Percentiles rank a stretch among this genome's conserved stretches.
phyloP scores from a whole-genome alignment of 2,888 invertebrate species.

The Ochropacha duplaris region DNA sequence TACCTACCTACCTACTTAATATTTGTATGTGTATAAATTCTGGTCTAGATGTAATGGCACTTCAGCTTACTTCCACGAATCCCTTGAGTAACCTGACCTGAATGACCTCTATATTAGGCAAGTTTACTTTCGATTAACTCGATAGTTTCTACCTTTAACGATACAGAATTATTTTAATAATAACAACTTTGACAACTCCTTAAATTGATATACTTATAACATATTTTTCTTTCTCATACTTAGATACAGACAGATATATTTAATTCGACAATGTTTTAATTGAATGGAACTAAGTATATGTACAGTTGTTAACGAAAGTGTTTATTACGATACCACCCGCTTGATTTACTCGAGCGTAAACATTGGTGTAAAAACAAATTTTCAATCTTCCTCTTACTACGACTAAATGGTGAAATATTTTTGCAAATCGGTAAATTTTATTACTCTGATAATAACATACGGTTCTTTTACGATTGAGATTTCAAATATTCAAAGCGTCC shows the following conservation, averaged over 20 bases:
- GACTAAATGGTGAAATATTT: constrained; percentile 27
- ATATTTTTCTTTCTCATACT: background rate
- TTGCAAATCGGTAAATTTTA: constrained; percentile 25
- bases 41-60: background rate
- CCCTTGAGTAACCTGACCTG: background rate
- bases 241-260: background rate
- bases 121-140: background rate
- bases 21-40: background rate
- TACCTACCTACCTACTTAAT: constrained; percentile 25
- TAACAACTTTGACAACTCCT: too few relatives aligned
- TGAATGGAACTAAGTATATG: background rate
- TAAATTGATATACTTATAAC: too few relatives aligned
- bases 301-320: constrained; percentile 27
- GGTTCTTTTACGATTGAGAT: constrained; percentile 34
- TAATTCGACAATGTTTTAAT: background rate
- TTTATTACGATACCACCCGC: constrained; percentile 33
- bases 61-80: background rate
- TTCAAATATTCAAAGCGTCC: constrained; percentile 21
- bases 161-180: background rate
- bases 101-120: background rate
- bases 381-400: constrained; percentile 19
- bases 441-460: constrained; percentile 13
- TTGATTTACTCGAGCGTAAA: constrained; percentile 34
- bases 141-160: background rate
- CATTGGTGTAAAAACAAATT: constrained; percentile 33